Evolutionary conservation across 2,888 invertebrate species (phyloP), one percentile per base, ranked within the genome.

Genomic region (Fabriciana adippe): DNA sequence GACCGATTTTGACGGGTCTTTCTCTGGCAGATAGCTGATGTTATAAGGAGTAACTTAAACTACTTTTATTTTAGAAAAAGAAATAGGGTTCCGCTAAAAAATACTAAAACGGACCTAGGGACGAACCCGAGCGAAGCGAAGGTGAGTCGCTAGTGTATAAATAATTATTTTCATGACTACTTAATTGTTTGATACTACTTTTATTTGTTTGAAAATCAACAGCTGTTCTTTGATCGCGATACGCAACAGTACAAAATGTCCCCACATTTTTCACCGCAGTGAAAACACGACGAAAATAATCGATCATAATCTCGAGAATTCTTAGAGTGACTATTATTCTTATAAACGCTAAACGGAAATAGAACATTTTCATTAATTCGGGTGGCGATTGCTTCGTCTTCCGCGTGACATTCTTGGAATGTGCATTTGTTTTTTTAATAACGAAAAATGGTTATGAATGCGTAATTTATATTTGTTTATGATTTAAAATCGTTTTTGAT

Each of bases 121-220:
- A 18, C 18, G 18, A 18, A 18, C 18, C 18, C 18, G 18, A 5
- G 26, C 26, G 26, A 26, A 26, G 4, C 26, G 26, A 26, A 26
- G 26, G 26, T 26, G 26, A 26, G 4, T 26, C 26, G 26, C 26
- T 26, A 26, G 26, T 5, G 26, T 26, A 16, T 16, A 15, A n/a
- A n/a, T 50, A 5, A 16, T n/a, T n/a, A 50, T 41, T 72, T 80
- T 77, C 88, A 87, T 83, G 88, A 85, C 89, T 88, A 74, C 73
- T 60, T 75, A 76, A 81, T 88, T 91, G 92, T 92, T 92, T 90
- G 89, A 92, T 91, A 84, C 83, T 79, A 85, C 83, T 92, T 92
- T 90, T 89, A 92, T 92, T 92, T 89, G 90, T 90, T 82, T 86
- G 85, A 87, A 86, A 87, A 85, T 86, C 89, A 87, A 88, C 88